Conservation (phyloP, 1,140 invertebrate species). For the Lasioglossum albipes region DNA sequence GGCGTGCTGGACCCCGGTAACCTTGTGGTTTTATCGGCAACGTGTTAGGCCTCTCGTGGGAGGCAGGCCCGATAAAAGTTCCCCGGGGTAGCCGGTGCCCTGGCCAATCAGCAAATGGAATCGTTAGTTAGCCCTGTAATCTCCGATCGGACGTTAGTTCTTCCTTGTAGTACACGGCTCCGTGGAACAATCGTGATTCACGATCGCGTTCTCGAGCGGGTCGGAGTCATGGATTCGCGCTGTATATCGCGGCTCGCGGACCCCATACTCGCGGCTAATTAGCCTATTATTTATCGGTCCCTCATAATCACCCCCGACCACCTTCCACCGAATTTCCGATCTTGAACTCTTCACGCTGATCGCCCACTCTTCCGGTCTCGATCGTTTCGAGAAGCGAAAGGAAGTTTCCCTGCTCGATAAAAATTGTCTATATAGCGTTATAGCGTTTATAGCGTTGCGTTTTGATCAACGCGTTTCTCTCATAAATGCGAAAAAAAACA, state of each 20-base stretch:
- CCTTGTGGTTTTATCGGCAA: slow-evolving; percentile 41
- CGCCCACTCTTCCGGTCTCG: no score
- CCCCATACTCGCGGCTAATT: slow-evolving; percentile 22
- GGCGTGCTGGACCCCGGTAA: slow-evolving; percentile 22
- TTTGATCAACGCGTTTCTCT: no score
- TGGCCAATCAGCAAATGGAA: slow-evolving; percentile 57
- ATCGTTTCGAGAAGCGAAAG: no score
- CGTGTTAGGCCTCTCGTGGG: slow-evolving; percentile 43
- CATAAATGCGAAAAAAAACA: no score
- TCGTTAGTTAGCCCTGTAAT: slow-evolving; percentile 57
- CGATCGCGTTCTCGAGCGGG: slow-evolving; percentile 24
- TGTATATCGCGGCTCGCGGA: slow-evolving; percentile 32
- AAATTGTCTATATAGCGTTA: no score
- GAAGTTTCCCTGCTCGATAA: no score
- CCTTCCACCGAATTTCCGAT: background rate
- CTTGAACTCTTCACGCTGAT: no score
- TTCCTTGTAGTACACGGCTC: slow-evolving; percentile 51
- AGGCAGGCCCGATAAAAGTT: slow-evolving; percentile 46
- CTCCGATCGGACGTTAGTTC: slow-evolving; percentile 54
- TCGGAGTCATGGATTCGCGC: slow-evolving; percentile 7
- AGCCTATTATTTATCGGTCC: slow-evolving; percentile 46
- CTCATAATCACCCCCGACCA: slow-evolving; percentile 10
- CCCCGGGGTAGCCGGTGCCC: slow-evolving; percentile 23
- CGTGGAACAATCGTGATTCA: slow-evolving; percentile 52
- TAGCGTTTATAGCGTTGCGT: no score